A percentile compares a stretch with the other conserved stretches of the same genome.
These are phyloP conservation scores for Melangyna quadrimaculata DNA, from an alignment of 2,888 invertebrate species.

Conservation along the genomic window DNA sequence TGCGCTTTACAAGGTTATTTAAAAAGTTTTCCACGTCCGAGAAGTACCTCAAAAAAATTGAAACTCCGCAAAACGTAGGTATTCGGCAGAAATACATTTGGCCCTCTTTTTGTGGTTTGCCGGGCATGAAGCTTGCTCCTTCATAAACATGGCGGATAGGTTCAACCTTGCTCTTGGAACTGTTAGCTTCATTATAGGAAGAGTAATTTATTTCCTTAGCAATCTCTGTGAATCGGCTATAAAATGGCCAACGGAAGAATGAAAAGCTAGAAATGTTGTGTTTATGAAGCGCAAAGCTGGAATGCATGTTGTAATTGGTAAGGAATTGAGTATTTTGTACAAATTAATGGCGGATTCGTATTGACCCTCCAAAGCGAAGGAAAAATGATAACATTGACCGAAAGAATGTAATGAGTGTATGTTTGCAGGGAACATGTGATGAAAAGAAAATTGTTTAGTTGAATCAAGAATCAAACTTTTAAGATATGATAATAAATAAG, in stretches of 20 bases:
- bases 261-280: neutral
- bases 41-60: neutral
- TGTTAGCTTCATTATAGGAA: neutral
- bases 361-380: neutral
- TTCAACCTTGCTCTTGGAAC: neutral
- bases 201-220: neutral
- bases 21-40: neutral
- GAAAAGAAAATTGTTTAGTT: too few species aligned
- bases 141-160: neutral
- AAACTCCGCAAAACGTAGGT: neutral
- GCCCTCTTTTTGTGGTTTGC: conserved; percentile 18
- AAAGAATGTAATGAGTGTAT: neutral
- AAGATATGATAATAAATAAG: too few species aligned
- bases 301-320: neutral
- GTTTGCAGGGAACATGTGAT: too few species aligned
- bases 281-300: neutral
- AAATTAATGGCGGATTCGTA: too few species aligned
- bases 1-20: neutral
- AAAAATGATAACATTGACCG: neutral
- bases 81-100: neutral
- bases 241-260: conserved; percentile 1
- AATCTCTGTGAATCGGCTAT: neutral
- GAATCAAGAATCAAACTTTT: too few species aligned
- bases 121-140: conserved; percentile 13
- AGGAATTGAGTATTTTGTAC: too few species aligned